These are phyloP conservation scores for Zaprionus bogoriensis DNA, from an alignment of 2,888 invertebrate species.

Conservation along the genomic window DNA sequence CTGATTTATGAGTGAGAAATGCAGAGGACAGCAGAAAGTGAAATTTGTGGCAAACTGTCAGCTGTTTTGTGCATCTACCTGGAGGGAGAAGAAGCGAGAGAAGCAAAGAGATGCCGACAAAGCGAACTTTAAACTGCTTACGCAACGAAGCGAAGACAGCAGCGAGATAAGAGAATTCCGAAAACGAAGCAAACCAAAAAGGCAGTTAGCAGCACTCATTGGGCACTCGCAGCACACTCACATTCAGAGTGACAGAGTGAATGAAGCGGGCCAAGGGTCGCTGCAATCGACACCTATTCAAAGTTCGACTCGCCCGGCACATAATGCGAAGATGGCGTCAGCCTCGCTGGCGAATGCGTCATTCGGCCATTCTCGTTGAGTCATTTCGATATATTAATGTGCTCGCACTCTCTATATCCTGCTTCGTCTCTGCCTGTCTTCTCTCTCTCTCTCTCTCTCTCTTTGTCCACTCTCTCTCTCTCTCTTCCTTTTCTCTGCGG, in stretches of 20 bases:
- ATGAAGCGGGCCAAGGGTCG: neutral
- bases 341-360: slow-evolving; percentile 34
- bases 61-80: no score
- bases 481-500: neutral
- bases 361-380: slow-evolving; percentile 49
- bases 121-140: no score
- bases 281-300: slow-evolving; percentile 19
- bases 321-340: slow-evolving; percentile 54
- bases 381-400: slow-evolving; percentile 41
- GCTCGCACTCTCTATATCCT: neutral
- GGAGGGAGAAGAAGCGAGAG: no score
- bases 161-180: no score
- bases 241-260: neutral
- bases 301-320: neutral
- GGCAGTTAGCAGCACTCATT: neutral
- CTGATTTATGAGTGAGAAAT: slow-evolving; percentile 26
- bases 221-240: neutral
- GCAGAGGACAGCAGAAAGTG: slow-evolving; percentile 5
- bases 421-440: neutral
- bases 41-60: no score
- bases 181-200: no score
- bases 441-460: neutral
- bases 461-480: neutral
- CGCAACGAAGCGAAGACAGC: no score
- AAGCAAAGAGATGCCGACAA: no score